phyloP scores from a whole-genome alignment of 1,140 invertebrate species.

The Orius insidiosus region DNA sequence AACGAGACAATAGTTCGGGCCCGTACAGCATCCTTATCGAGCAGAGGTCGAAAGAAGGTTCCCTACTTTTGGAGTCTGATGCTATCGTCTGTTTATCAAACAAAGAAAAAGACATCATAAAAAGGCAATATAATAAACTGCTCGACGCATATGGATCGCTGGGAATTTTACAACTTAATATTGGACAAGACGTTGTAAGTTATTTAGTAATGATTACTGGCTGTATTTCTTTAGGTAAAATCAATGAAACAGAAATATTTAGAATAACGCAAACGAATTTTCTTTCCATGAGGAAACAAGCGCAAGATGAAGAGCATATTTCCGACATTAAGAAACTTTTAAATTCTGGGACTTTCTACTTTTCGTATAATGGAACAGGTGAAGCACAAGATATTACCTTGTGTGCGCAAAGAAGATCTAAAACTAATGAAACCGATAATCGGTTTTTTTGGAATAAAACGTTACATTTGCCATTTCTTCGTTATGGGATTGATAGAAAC shows the following conservation, averaged over 20 bases:
- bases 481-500: conserved; percentile 72
- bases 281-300: conserved; percentile 65
- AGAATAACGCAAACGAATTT: conserved; percentile 82
- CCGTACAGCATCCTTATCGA: conserved; percentile 82
- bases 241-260: conserved; percentile 83
- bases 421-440: conserved; percentile 69
- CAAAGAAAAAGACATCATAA: conserved; percentile 73
- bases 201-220: conserved; percentile 88
- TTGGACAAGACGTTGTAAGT: conserved; percentile 60
- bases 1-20: conserved; percentile 58
- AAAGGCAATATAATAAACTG: conserved; percentile 72
- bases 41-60: conserved; percentile 67
- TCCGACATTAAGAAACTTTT: conserved; percentile 70
- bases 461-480: conserved; percentile 76
- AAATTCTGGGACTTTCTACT: conserved; percentile 94
- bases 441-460: conserved; percentile 27
- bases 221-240: conserved; percentile 86
- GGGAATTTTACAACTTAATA: conserved; percentile 72
- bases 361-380: conserved; percentile 53
- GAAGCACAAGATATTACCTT: conserved; percentile 66
- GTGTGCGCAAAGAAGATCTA: conserved; percentile 71
- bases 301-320: conserved; percentile 62
- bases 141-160: conserved; percentile 85
- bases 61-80: conserved; percentile 77
- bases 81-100: conserved; percentile 64